phyloP scores from a whole-genome alignment of 1,140 invertebrate genomes.

The Polypedilum vanderplanki region DNA sequence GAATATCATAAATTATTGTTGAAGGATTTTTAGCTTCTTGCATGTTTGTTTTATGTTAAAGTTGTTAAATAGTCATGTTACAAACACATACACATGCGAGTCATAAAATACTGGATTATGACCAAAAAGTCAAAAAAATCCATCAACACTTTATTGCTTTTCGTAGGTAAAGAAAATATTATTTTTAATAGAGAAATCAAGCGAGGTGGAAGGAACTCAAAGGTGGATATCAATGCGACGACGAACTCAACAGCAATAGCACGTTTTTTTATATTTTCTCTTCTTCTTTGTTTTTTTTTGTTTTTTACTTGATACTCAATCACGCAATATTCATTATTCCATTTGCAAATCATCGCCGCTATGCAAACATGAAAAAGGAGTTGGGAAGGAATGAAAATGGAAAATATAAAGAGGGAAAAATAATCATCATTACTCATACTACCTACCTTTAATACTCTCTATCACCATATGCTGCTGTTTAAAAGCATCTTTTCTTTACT shows the following conservation, averaged over 20 bases:
- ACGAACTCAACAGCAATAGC: not conserved
- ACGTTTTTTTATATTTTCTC: conserved; percentile 1
- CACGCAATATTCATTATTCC: conserved; percentile 24
- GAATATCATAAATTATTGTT: conserved; percentile 11
- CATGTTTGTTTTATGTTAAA: conserved; percentile 7
- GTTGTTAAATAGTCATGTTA: too few species aligned
- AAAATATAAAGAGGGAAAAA: not conserved
- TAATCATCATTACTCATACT: conserved; percentile 5
- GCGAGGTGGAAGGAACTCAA: not conserved
- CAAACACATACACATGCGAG: not conserved
- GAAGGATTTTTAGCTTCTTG: not conserved
- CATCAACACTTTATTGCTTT: conserved; percentile 18
- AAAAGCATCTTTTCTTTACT: not conserved
- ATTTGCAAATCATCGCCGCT: conserved; percentile 11
- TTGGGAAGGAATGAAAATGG: not conserved
- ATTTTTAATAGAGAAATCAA: conserved; percentile 3
- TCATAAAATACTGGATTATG: not conserved
- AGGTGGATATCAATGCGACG: not conserved
- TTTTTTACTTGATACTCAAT: not conserved
- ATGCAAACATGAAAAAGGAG: conserved; percentile 17
- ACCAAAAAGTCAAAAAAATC: not conserved
- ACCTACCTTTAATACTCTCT: not conserved
- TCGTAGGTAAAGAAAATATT: not conserved
- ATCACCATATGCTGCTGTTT: not conserved
- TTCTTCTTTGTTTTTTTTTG: not conserved